Base-by-base conservation (phyloP, 1,140 invertebrate species). In the Lysiphlebus fabarum region DNA sequence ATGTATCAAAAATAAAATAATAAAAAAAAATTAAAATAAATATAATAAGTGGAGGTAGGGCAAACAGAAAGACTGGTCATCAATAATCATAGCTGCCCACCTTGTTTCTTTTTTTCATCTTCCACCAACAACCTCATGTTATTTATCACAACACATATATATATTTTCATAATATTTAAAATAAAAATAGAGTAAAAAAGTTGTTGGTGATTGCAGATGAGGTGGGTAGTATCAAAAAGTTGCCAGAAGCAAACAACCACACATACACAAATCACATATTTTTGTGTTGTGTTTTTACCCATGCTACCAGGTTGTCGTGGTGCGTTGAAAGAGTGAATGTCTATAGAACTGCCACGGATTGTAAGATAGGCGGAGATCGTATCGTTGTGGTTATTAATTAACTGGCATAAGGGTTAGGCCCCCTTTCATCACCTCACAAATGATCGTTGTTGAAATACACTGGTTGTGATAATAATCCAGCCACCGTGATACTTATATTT, bases 351-450 rank as follows among this genome's bases (percentile, higher is more conserved):
- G 17, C 51, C 59, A 58, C 59, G 70, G 63, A 73, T 67, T 67
- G 69, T 54, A 61, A 74, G 72, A 77, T 75, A 76, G 74, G 73
- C 74, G 74, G 73, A 77, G 75, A 76, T 76, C 66, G 65, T 76
- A 76, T 77, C 75, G 76, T 63, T 67, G 68, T 74, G 73, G 74
- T 76, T 77, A 77, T 77, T 77, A 77, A 77, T 77, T 77, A 77
- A 76, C 70, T 70, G 74, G 67, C 69, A 65, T 68, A 68, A 73
- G 71, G 74, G 73, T 72, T 75, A 77, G 70, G 72, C 73, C 75
- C 67, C 67, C 73, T 77, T 77, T 77, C 75, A 77, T 74, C 75
- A 76, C 75, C 71, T 76, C 66, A 60, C 69, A 68, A 74, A 73
- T 69, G 64, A 71, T 73, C 67, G 66, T 64, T 64, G 17, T 26